These are phyloP conservation scores for Rhinogobius similis DNA, from an alignment of 2,113 vertebrate species.

Conservation along the genomic window DNA sequence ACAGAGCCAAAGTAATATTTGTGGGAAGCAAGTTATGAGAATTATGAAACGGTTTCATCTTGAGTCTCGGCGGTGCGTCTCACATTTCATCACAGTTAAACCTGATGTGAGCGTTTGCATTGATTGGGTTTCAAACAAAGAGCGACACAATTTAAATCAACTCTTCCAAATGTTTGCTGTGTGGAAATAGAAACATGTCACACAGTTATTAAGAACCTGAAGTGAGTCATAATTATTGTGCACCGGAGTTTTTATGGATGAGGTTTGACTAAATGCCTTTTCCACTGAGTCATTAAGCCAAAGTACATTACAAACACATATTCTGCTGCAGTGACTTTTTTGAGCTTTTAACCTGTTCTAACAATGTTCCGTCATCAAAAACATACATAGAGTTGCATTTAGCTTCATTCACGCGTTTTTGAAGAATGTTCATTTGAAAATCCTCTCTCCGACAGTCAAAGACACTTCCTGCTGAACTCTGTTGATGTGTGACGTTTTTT, in stretches of 20 bases:
- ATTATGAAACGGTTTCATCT: slow-evolving; percentile 4
- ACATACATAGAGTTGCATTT: no score
- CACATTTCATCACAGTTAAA: not conserved
- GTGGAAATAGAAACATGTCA: not conserved
- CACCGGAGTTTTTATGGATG: not conserved
- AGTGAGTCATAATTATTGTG: not conserved
- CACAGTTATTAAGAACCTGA: not conserved
- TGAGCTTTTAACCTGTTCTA: no score
- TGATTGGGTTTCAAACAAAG: not conserved
- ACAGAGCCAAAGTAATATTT: slow-evolving; percentile 5
- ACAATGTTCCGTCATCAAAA: no score
- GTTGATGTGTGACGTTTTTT: no score
- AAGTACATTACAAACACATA: not conserved
- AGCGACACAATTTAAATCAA: not conserved
- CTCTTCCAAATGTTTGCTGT: not conserved
- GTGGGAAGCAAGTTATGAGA: slow-evolving; percentile 3
- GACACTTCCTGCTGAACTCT: no score
- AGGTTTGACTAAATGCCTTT: not conserved
- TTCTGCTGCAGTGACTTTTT: no score
- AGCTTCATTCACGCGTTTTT: no score
- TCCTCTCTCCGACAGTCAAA: no score
- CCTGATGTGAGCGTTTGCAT: not conserved
- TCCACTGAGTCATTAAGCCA: not conserved
- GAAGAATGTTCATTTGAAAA: no score
- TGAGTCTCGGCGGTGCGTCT: not conserved